Conservation (phyloP, 1,140 invertebrate genomes). For the Brevipalpus yothersi region DNA sequence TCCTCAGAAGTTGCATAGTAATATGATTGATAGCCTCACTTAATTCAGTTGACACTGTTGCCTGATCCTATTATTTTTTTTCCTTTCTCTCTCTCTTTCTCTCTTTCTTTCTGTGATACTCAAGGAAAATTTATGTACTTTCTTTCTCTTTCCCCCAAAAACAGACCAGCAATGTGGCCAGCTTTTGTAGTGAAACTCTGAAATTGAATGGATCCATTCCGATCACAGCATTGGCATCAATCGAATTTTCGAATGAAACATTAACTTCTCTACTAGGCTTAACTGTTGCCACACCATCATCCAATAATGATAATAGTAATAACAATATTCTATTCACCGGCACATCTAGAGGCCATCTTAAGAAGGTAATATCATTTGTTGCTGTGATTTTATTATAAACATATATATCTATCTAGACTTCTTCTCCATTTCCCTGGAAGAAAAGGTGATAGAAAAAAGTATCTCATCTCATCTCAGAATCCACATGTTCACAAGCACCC, state of each 20-base stretch:
- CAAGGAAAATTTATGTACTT: not conserved
- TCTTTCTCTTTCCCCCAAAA: slow-evolving; percentile 47
- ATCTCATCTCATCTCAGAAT: not conserved
- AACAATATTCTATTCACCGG: slow-evolving; percentile 78
- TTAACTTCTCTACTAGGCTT: slow-evolving; percentile 42
- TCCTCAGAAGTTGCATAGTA: no score
- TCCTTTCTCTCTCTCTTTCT: not conserved
- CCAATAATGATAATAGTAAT: slow-evolving; percentile 20
- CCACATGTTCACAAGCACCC: not conserved
- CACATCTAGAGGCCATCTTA: slow-evolving; percentile 44
- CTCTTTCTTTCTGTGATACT: no score
- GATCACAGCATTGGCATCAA: slow-evolving; percentile 40
- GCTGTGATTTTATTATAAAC: not conserved
- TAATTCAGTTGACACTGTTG: no score
- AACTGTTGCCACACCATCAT: slow-evolving; percentile 23
- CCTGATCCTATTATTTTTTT: not conserved
- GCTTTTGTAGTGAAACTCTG: slow-evolving; percentile 68
- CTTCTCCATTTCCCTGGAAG: not conserved
- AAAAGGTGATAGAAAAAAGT: not conserved
- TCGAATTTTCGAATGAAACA: slow-evolving; percentile 49
- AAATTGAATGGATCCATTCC: slow-evolving; percentile 70
- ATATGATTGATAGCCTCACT: no score
- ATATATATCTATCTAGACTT: no score
- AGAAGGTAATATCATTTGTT: slow-evolving; percentile 32
- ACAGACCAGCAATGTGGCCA: slow-evolving; percentile 55